A percentile compares a stretch with the other conserved stretches of the same genome.
Conservation (phyloP, 2,797 vertebrate genomes). For the Anisognathus igniventris region DNA sequence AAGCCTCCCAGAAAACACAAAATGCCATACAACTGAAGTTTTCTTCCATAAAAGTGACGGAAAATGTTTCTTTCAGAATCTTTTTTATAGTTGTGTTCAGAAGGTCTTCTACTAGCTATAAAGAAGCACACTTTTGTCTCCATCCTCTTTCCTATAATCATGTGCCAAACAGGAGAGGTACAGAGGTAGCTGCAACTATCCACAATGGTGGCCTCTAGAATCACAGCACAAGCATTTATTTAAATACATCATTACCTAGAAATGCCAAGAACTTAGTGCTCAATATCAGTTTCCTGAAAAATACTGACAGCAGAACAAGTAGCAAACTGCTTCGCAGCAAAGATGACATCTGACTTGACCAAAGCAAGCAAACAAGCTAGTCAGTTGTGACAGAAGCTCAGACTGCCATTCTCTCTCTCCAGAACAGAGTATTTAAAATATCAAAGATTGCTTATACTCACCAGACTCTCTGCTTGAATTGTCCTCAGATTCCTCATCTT, state of each 20-base stretch:
- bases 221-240: neutral
- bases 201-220: neutral
- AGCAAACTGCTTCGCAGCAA: neutral
- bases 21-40: neutral
- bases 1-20: neutral
- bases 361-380: neutral
- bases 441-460: slow-evolving; percentile 13
- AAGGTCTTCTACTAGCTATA: neutral
- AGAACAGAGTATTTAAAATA: neutral
- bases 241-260: neutral
- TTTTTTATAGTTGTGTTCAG: neutral
- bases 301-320: neutral
- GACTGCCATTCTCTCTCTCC: neutral
- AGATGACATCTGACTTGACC: neutral
- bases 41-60: neutral
- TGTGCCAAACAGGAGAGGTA: neutral
- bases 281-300: neutral
- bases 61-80: neutral
- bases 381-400: neutral
- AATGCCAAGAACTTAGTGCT: neutral
- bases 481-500: slow-evolving; percentile 89
- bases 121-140: neutral
- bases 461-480: slow-evolving; percentile 76
- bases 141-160: neutral
- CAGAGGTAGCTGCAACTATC: neutral